Evolutionary conservation across 30 jellyfish, hydroid and myxozoan species (phyloP).

Genomic region (Aurelia sp.): DNA sequence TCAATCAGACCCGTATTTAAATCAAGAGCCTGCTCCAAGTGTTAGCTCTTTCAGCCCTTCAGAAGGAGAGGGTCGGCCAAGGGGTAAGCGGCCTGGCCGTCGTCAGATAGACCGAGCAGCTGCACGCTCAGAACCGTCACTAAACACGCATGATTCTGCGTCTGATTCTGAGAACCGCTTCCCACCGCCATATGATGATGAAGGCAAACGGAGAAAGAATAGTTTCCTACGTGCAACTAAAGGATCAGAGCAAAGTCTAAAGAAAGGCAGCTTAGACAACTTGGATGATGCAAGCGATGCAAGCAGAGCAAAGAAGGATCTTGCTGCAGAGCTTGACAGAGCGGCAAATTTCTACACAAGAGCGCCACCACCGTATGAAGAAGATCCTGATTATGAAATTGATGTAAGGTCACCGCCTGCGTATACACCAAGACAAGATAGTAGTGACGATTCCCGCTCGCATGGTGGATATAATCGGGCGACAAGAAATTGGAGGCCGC

Average conservation of each 20-base stretch:
- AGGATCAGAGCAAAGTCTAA: slow-evolving; percentile 69
- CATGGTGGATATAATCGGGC: slow-evolving; percentile 44
- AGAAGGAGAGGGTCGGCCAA: slow-evolving; percentile 56
- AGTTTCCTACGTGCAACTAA: slow-evolving; percentile 93
- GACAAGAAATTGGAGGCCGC: slow-evolving; percentile 75
- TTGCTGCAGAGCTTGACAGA: slow-evolving; percentile 87
- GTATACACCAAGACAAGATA: slow-evolving; percentile 77
- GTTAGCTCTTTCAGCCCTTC: slow-evolving; percentile 65
- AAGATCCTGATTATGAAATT: slow-evolving; percentile 62
- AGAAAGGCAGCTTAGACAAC: slow-evolving; percentile 52
- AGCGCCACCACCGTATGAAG: slow-evolving; percentile 97
- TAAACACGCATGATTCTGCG: slow-evolving; percentile 48
- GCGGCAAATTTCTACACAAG: slow-evolving; percentile 78
- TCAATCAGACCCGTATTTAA: slow-evolving; percentile 92
- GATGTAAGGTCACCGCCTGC: slow-evolving; percentile 93
- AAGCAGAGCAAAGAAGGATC: slow-evolving; percentile 73
- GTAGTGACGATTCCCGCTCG: slow-evolving; percentile 67
- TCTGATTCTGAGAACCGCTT: slow-evolving; percentile 81
- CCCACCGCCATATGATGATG: slow-evolving; percentile 75
- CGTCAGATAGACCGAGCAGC: slow-evolving; percentile 75
- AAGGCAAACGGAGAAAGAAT: slow-evolving; percentile 76
- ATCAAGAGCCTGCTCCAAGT: slow-evolving; percentile 66
- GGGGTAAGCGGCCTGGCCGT: slow-evolving; percentile 81
- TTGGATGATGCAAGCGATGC: slow-evolving; percentile 43
- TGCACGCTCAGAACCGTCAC: slow-evolving; percentile 94